Base-by-base conservation (phyloP, 2,797 vertebrate genomes). In the Tragopan temminckii region DNA sequence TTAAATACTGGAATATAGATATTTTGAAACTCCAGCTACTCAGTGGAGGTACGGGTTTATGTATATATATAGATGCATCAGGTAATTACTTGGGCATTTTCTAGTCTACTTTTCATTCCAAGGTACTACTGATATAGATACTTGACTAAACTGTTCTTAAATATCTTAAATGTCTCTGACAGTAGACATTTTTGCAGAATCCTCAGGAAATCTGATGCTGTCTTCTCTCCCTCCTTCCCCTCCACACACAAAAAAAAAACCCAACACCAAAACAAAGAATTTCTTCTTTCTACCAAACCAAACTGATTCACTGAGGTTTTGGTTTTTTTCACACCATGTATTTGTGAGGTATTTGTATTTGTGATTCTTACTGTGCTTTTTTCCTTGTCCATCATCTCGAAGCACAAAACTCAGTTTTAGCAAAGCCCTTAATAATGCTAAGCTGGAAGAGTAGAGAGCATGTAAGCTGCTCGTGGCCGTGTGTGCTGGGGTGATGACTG, bases 251-350 rank as follows among this genome's bases (percentile, higher is more conserved):
- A 42, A 42, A 27, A 50, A 25, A 13, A 50, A 15, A 14, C 24
- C 48, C 5, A 7, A 50, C 14, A 29, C 48, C 36, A 50, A 15
- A 10, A 15, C 31, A 69, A 16, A 50, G 35, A 17, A 29, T 17
- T 38, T 29, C 14, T 57, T 13, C 9, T 72, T 20, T 29, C 55
- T 52, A n/a, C 48, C 29, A 58, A n/a, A 62, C 13, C 45, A 57
- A 48, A 24, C 18, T 0, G 0, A n/a, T 45, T 52, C 7, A 33
- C 12, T 0, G 5, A 35, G 35, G 24, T 35, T 27, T 15, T 15
- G 45, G 20, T 8, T 48, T 8, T 69, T 57, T 64, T 70, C 7
- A 27, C 45, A 64, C 29, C 38, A 64, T 9, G 15, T 19, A 4
- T 35, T 64, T 58, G 38, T 38, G 48, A 55, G 62, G 46, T 27